Base-by-base conservation (phyloP, 2,888 invertebrate species). In the Agonum fuliginosum region DNA sequence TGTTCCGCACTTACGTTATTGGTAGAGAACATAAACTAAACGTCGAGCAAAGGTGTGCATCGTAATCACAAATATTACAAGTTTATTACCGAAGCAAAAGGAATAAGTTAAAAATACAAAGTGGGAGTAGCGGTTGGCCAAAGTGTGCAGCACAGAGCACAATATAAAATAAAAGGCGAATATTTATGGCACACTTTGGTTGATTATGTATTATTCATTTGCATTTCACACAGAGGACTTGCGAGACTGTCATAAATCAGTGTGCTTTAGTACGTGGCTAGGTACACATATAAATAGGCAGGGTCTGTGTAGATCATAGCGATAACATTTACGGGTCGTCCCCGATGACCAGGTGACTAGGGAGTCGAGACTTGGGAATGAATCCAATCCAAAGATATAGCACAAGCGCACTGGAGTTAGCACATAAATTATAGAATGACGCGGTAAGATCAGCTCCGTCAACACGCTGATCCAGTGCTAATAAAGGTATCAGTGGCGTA, bases 141-240 rank as follows among this genome's bases (percentile, higher is more conserved):
- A 54, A 54, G 22, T 54, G 20, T 54, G 54, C 20, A 54, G 14
- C 14, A 43, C n/a, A n/a, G 5, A n/a, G 22, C 20, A 54, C 20
- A 12, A 22, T 24, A 22, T n/a, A 22, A 54, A 54, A 54, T 54
- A 54, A 20, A 54, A 54, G 22, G n/a, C 20, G 22, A 54, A 24
- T 54, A 54, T 54, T 54, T 54, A 54, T 54, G 20, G 51, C 19
- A 51, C 12, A 51, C 51, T 51, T 51, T 20, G 22, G 19, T 1
- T 51, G 51, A 51, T 51, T 51, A 51, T 51, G 19, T 51, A 51
- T 51, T 51, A 51, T 51, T 51, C 54, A 54, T 24, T 54, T 24
- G 20, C 24, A 54, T 46, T 46, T 46, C 46, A 46, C 43, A 51
- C 54, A 54, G 24, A 54, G 54, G 46, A 46, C 17, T 17, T 46